Evolutionary conservation across 2,797 vertebrate genomes (phyloP).

Genomic region (Gymnoscopelus microlampas): DNA sequence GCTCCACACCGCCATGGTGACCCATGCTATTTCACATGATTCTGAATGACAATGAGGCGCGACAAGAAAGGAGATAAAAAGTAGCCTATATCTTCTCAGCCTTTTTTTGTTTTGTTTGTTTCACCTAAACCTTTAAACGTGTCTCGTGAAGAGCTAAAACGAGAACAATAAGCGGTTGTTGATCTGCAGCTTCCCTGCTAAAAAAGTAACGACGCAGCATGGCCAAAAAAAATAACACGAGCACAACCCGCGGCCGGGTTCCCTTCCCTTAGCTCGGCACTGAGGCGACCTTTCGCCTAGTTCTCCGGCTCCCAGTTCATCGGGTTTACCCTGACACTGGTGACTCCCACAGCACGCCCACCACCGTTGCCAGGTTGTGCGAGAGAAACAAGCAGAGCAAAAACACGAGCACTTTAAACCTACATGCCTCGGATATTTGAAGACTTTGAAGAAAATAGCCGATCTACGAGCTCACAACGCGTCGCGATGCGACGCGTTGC

Average conservation of each 20-base stretch:
- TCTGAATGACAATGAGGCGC: no score
- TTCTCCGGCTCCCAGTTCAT: slow-evolving; percentile 82
- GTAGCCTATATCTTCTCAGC: no score
- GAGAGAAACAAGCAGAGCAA: no score
- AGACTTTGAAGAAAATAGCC: no score
- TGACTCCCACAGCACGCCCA: slow-evolving; percentile 77
- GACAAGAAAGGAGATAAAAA: no score
- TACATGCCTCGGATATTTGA: no score
- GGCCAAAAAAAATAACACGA: slow-evolving; percentile 36
- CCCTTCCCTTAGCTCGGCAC: slow-evolving; percentile 34
- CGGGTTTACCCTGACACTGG: slow-evolving; percentile 82
- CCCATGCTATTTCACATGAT: no score
- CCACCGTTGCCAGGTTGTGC: neutral
- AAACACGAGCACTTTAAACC: no score
- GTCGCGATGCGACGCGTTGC: no score
- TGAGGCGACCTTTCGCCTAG: slow-evolving; percentile 90
- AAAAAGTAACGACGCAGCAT: slow-evolving; percentile 32
- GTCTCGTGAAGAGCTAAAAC: neutral
- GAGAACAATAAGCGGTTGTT: slow-evolving; percentile 2
- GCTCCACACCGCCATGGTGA: no score
- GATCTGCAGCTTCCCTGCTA: neutral
- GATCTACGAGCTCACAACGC: no score
- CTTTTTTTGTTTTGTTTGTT: no score
- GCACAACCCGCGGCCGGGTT: slow-evolving; percentile 32
- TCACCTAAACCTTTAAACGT: neutral